Conservation (phyloP, 2,797 vertebrate genomes). For the Acanthopagrus latus region DNA sequence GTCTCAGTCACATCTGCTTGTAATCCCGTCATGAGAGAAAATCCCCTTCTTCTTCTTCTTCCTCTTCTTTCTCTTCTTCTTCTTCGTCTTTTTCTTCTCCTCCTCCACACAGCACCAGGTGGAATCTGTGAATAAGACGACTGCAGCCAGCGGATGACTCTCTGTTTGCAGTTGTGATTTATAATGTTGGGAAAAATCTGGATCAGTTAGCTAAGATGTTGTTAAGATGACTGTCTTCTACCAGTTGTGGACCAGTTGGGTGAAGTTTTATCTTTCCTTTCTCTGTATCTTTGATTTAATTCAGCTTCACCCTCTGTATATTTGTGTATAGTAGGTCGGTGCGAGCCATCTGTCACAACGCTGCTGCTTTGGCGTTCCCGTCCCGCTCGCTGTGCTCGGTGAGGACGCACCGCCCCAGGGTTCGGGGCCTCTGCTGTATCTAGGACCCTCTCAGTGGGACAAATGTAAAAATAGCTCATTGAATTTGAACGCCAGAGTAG, state of each 20-base stretch:
- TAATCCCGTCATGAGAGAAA: constrained; percentile 72
- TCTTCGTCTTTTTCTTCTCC: constrained; percentile 15
- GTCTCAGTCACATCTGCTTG: constrained; percentile 71
- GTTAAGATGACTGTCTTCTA: not conserved
- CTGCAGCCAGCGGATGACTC: constrained; percentile 46
- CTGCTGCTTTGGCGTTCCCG: constrained; percentile 36
- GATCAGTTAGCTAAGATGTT: constrained; percentile 6
- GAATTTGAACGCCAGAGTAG: constrained; percentile 53
- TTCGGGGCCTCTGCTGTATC: constrained; percentile 57
- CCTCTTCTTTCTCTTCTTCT: not conserved
- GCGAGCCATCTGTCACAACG: constrained; percentile 59
- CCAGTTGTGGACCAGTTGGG: not conserved
- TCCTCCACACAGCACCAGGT: constrained; percentile 62
- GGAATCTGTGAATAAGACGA: constrained; percentile 54
- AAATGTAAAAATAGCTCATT: constrained; percentile 76
- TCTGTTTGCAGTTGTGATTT: constrained; percentile 22
- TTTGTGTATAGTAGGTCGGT: constrained; percentile 29
- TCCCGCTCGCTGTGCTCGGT: constrained; percentile 37
- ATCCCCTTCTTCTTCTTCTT: constrained; percentile 43
- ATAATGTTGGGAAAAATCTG: constrained; percentile 17
- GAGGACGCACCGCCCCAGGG: constrained; percentile 60
- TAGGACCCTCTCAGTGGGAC: constrained; percentile 75
- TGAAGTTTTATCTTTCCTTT: not conserved
- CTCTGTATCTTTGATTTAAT: constrained; percentile 14
- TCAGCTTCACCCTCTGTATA: constrained; percentile 4